phyloP scores from a whole-genome alignment of 2,113 vertebrate species.

The Pituophis catenifer region DNA sequence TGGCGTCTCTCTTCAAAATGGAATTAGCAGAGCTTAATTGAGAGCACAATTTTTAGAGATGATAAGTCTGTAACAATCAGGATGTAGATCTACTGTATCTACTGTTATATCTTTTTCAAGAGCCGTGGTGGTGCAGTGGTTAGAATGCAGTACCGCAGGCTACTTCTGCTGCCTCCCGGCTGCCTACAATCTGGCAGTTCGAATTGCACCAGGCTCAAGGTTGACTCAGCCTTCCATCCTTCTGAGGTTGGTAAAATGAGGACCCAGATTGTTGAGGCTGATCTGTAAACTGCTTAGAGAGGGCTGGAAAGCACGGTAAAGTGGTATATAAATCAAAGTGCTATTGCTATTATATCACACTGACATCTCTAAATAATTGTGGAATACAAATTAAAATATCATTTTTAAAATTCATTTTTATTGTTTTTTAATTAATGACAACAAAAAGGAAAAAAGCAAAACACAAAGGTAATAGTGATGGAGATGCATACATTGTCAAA shows the following conservation, averaged over 20 bases:
- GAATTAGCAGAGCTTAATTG: conserved; percentile 32
- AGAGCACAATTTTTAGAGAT: conserved; percentile 25
- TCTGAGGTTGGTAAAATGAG: too few relatives aligned
- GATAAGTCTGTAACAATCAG: conserved; percentile 28
- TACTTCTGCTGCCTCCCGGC: too few relatives aligned
- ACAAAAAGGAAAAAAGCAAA: background rate
- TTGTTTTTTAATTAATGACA: background rate
- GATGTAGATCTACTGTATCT: conserved; percentile 18
- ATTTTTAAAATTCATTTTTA: background rate
- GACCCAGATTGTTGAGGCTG: too few relatives aligned
- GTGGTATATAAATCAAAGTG: too few relatives aligned
- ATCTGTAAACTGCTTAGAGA: too few relatives aligned
- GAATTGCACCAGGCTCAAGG: too few relatives aligned
- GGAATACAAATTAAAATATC: background rate
- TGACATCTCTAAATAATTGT: background rate
- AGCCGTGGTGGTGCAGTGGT: too few relatives aligned
- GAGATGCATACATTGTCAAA: background rate
- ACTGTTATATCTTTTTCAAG: conserved; percentile 13
- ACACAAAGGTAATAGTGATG: background rate
- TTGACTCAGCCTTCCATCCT: too few relatives aligned
- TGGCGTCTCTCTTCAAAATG: conserved; percentile 30
- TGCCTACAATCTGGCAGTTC: too few relatives aligned
- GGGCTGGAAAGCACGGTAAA: too few relatives aligned
- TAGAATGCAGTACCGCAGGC: too few relatives aligned
- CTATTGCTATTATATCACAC: conserved; percentile 33